Evolutionary conservation across 2,797 vertebrate genomes (phyloP), one percentile per base, ranked within the genome.

Genomic region (Erithacus rubecula): DNA sequence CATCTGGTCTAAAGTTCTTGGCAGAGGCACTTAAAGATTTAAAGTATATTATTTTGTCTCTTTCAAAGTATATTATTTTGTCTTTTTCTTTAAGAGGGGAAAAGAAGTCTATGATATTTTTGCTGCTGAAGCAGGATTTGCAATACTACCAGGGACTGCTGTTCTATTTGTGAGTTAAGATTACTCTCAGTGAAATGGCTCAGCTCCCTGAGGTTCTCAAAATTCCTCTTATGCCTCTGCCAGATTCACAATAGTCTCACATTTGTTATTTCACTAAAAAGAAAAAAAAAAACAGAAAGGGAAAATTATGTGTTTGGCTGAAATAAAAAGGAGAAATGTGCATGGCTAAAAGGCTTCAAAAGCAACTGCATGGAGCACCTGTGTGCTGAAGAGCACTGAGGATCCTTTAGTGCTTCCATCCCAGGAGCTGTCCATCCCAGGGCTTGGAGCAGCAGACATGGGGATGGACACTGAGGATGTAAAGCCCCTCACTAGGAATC

Each of bases 141-240:
- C 80, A 94, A 27, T 82, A 60, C 83, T 93, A 76, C 24, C 83
- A 88, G 70, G 83, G 44, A 67, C 60, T 94, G 87, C 85, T 70
- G 85, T 82, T 93, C 77, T 93, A 69, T 92, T 95, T 95, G 92
- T 94, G 89, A 91, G 55, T 89, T 88, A 46, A 83, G 91, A 94
- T 94, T 86, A 70, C 64, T 74, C 30, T 88, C 74, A 84, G 60
- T 72, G 46, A 96, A 96, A 90, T 58, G 80, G 80, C 87, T 93
- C 74, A 87, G 76, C 41, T 95, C 80, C 85, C 93, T 0, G 6
- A 95, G 83, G 91, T 93, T 96, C 94, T 91, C 65, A 83, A 76
- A 89, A 83, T 81, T 91, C 63, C 71, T 1, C 6, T 72, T 90
- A 49, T 44, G 80, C 85, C 64, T 92, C 79, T 94, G 70, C 87